Conservation (phyloP, 2,888 invertebrate genomes). For the Sesamia inferens region DNA sequence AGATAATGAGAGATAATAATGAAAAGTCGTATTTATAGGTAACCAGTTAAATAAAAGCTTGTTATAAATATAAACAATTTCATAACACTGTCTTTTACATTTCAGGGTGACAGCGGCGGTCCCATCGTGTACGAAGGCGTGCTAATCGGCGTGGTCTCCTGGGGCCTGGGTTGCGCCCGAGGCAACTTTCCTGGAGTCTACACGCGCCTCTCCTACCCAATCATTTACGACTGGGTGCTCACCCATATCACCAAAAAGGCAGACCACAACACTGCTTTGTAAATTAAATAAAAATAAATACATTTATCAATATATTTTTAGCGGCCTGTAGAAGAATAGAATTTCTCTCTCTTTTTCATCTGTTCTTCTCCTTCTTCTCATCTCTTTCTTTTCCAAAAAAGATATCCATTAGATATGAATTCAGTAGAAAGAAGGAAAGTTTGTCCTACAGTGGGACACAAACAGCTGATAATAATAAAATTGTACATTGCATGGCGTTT, state of each 20-base stretch:
- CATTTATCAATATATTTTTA: not conserved
- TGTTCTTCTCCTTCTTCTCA: too few relatives aligned
- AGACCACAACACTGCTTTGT: constrained; percentile 60
- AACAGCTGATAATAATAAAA: not conserved
- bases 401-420: too few relatives aligned
- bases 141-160: constrained; percentile 87
- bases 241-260: constrained; percentile 70
- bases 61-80: not conserved
- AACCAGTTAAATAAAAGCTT: too few relatives aligned
- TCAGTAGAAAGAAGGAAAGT: not conserved
- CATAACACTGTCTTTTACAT: not conserved
- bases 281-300: constrained; percentile 30
- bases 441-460: not conserved
- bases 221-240: constrained; percentile 84
- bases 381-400: too few relatives aligned
- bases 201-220: constrained; percentile 80
- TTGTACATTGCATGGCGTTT: not conserved
- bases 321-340: not conserved
- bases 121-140: constrained; percentile 85
- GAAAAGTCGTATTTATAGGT: not conserved
- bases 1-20: too few relatives aligned
- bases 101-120: constrained; percentile 88
- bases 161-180: constrained; percentile 87
- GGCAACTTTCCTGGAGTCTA: constrained; percentile 89
- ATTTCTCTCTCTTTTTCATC: too few relatives aligned